phyloP scores from a whole-genome alignment of 2,888 invertebrate genomes.

The Corbicula japonica region DNA sequence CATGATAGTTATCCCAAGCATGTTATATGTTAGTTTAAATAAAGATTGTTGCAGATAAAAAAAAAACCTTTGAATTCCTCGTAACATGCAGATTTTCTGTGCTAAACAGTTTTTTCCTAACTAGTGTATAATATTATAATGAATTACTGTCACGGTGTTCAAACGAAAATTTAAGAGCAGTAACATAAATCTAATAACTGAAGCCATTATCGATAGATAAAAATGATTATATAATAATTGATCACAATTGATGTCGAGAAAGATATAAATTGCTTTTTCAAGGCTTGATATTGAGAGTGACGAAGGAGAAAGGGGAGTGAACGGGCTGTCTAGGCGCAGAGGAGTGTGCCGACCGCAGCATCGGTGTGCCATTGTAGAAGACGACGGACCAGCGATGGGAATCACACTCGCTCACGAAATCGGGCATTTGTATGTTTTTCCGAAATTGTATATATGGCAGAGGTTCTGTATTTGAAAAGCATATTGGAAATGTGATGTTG shows the following conservation, averaged over 20 bases:
- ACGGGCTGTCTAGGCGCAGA: conserved; percentile 65
- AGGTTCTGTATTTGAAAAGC: neutral
- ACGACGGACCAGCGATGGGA: conserved; percentile 74
- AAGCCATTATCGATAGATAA: neutral
- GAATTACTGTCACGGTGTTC: no score
- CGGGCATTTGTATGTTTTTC: conserved; percentile 74
- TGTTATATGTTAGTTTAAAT: no score
- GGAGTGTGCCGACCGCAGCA: conserved; percentile 60
- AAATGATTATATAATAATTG: neutral
- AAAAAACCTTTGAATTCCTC: no score
- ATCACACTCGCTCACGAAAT: conserved; percentile 77
- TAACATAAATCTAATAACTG: neutral
- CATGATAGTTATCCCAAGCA: no score
- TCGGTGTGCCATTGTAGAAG: conserved; percentile 73
- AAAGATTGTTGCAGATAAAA: no score
- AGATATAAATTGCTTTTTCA: neutral
- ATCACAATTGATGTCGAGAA: neutral
- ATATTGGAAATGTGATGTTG: neutral
- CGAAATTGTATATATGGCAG: no score
- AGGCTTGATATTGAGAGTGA: conserved; percentile 2
- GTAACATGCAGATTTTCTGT: no score
- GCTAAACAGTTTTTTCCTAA: no score
- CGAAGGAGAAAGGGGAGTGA: neutral
- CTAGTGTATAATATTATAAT: no score
- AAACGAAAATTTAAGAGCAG: no score